Evolutionary conservation across 1,140 invertebrate genomes (phyloP).

Genomic region (Sipha flava): DNA sequence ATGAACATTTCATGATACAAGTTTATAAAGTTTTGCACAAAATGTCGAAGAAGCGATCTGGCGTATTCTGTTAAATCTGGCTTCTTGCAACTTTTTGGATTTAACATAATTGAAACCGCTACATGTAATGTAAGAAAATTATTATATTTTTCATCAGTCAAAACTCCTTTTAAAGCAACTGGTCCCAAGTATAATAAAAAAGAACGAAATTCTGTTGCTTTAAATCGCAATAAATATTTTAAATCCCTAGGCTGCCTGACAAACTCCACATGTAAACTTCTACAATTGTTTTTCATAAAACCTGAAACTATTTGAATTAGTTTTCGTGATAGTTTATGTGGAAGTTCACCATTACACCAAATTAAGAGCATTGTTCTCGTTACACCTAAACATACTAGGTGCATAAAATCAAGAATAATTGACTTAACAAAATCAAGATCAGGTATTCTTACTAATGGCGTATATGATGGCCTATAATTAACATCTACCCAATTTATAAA

Average conservation of each 20-base stretch:
- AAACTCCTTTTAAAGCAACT: constrained; percentile 39
- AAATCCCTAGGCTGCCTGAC: constrained; percentile 37
- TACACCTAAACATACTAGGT: constrained; percentile 44
- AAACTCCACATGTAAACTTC: constrained; percentile 38
- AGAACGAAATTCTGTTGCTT: constrained; percentile 43
- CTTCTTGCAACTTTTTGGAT: background rate
- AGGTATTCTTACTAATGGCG: constrained; percentile 37
- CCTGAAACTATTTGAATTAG: constrained; percentile 30
- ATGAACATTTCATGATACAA: constrained; percentile 35
- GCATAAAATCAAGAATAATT: constrained; percentile 45
- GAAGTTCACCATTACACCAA: constrained; percentile 34
- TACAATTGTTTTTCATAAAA: constrained; percentile 21
- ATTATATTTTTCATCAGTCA: background rate
- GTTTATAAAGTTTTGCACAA: background rate
- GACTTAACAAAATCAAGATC: constrained; percentile 41
- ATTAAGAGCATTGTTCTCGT: constrained; percentile 41
- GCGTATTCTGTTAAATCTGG: constrained; percentile 7
- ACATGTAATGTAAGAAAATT: constrained; percentile 27
- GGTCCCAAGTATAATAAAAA: constrained; percentile 45
- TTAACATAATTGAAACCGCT: constrained; percentile 24
- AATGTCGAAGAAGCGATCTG: constrained; percentile 13
- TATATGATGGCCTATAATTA: constrained; percentile 41
- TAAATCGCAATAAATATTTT: constrained; percentile 38
- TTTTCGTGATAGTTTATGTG: background rate
- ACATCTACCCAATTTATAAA: constrained; percentile 38